Evolutionary conservation across 1,140 invertebrate species (phyloP), one percentile per base, ranked within the genome.

Genomic region (Drosophila subpulchrella): DNA sequence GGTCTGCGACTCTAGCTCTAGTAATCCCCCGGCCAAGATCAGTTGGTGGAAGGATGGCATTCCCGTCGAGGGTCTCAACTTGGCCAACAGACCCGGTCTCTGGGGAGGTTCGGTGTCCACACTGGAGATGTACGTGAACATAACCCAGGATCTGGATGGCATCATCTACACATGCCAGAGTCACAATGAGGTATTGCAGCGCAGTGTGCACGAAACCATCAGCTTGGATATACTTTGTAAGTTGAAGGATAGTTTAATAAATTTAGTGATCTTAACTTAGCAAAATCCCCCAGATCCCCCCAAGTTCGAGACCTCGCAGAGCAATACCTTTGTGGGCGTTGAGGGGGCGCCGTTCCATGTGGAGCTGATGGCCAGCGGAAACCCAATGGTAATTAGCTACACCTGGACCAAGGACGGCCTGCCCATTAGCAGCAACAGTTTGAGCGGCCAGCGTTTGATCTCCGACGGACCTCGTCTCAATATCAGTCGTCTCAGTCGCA

Each of bases 161-260:
- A 94, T 96, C 4, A 94, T 97, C n/a, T 98, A 97, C 92, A 98
- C 97, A 0, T 99, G 98, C 89, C 96, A 98, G 90, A 98, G 97
- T 0, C 96, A 95, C 78, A 98, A 98, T 91, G 94, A 95, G 13
- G 95, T 95, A 3, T 91, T 98, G 62, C 95, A 97, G 75, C 94
- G 97, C 63, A 96, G 96, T 65, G 95, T 97, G 0, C 97, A 98
- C 90, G 97, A 98, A 90, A 97, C 97, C 1, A 94, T 97, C n/a
- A 96, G 95, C 0, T 93, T 99, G 34, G 96, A 97, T 93, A 96
- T 99, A 57, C 93, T 97, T 48, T 98, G 98, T 98, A 94, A 97
- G 97, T 96, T 0, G 15, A 0, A 34, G 12, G 10, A 0, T 13
- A 3, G 2, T 36, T 27, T 6, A 15, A 0, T 30, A 30, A 8